Base-by-base conservation (phyloP, 2,113 vertebrate species). In the Delphinus delphis region DNA sequence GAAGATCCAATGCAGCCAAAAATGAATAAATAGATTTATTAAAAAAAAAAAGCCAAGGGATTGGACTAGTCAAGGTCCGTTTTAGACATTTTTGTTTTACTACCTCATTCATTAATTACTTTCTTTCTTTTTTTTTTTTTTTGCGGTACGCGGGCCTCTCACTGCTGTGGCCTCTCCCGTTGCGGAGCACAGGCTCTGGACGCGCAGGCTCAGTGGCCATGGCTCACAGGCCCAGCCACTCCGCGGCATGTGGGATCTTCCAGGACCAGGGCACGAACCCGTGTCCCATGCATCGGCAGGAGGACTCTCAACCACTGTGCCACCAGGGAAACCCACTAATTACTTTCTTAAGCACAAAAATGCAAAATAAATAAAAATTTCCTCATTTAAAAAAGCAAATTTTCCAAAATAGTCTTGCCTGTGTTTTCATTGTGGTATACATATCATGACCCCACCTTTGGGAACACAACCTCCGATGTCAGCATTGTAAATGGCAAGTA, bases 361-460 rank as follows among this genome's bases (percentile, higher is more conserved):
- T 92, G 6, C 3, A 86, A 92, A 93, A 96, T 67, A 53, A 96
- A 95, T 70, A 92, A 53, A 73, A 80, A 2, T 82, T 36, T 76
- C 31, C 68, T 44, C 14, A 67, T 77, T 88, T 5, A 23, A n/a
- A 73, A 95, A 87, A 44, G 38, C 13, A 33, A 63, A 44, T 91
- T 88, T 92, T 94, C 44, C 58, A 21, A 77, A 82, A 31, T 41
- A 77, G 20, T n/a, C 62, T 90, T 90, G 50, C 15, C 17, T 74
- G 0, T 86, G 63, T 76, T 71, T 60, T 60, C 14, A 25, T 18
- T 74, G 38, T 13, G 8, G 23, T 36, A 6, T n/a, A 33, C 20
- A 1, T 4, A 17, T n/a, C 33, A 41, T 89, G 67, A 53, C 53
- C 53, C 5, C 53, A 58, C 36, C 44, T 85, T 73, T 81, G 76